A percentile compares a stretch with the other conserved stretches of the same genome.
phyloP scores from a whole-genome alignment of 2,113 vertebrate genomes.

The Erpornis zantholeuca region DNA sequence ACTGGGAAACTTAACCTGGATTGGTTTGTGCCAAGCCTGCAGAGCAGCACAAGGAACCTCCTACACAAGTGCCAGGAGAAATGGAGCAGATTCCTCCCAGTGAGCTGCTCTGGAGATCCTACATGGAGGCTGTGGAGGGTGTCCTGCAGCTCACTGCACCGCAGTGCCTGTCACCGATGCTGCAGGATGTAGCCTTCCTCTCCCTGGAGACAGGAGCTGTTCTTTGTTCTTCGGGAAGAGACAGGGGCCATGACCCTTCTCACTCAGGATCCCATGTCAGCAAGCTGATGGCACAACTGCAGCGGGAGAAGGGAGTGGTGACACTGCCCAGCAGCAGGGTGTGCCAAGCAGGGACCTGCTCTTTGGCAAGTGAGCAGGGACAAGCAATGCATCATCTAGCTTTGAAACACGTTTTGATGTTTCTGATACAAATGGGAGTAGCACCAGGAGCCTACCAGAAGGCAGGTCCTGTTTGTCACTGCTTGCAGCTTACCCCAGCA shows the following conservation, averaged over 20 bases:
- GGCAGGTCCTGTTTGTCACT: background rate
- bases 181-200: background rate
- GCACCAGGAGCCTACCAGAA: background rate
- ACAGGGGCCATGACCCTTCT: background rate
- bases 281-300: fast-evolving
- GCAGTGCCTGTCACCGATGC: fast-evolving
- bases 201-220: fast-evolving
- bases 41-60: background rate
- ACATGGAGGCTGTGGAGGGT: fast-evolving
- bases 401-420: fast-evolving
- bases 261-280: background rate
- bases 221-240: background rate
- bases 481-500: background rate
- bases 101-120: background rate
- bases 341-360: background rate
- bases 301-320: background rate
- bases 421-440: background rate
- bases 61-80: background rate
- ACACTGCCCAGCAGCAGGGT: background rate
- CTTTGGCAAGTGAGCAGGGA: background rate
- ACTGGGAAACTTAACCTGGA: background rate
- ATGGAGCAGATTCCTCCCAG: fast-evolving
- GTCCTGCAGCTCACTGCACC: background rate
- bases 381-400: background rate
- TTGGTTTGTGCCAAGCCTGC: background rate